Evolutionary conservation across 2,113 vertebrate genomes (phyloP), one percentile per base, ranked within the genome.

Genomic region (Amblyopsis rosae): DNA sequence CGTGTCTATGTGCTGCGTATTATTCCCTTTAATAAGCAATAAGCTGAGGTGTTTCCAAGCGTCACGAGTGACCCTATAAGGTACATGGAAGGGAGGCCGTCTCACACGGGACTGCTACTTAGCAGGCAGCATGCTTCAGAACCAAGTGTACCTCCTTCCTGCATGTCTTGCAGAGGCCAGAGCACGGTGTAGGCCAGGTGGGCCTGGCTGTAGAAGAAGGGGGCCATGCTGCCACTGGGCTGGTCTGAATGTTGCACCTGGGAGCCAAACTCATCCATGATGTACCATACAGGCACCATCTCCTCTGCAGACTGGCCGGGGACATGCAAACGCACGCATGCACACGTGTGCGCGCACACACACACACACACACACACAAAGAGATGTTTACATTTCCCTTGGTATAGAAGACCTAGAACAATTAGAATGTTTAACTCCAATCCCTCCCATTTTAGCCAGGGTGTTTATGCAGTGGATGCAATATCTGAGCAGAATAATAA

Each of bases 231-330:
- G 65, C 95, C 96, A 76, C 93, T 96, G 0, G 98, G 96, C 51
- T 82, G 76, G 5, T 96, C 93, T 0, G 95, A 94, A 72, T 99
- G 97, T 79, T 95, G 95, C 75, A 99, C 94, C 70, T 92, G 90
- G 0, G 95, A 97, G 65, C 97, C 96, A 66, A 99, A 99, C 80
- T 99, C 98, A 53, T 99, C 98, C 96, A 99, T 95, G 77, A 99
- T 83, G 81, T 99, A 99, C 98, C 98, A 99, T 58, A 99, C 95
- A 0, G 97, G 96, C 41, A 96, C 92, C 72, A 95, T 96, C 70
- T 98, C 95, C 65, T 93, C 92, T 4, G 91, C 88, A n/a, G 91
- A 89, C 92, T 93, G 77, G 73, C 2, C 32, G 1, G 1, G 12
- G 26, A 26, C 26, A 26, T 26, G 26, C 26, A 26, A 26, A 26